Evolutionary conservation across 2,797 vertebrate species (phyloP).

Genomic region (Chloroceryle inda): DNA sequence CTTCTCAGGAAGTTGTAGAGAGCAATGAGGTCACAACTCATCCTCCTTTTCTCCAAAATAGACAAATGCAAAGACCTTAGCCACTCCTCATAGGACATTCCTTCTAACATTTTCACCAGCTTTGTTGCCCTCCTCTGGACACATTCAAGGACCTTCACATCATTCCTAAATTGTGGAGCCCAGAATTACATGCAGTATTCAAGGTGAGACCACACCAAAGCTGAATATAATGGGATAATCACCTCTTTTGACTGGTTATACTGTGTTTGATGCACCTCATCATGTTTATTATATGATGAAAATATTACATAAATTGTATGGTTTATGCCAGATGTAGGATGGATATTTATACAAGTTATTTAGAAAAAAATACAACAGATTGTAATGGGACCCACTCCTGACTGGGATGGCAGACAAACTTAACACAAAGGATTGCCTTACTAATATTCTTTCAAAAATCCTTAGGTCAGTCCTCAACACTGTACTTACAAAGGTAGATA

Average conservation of each 20-base stretch:
- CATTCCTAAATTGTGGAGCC: neutral
- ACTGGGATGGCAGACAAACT: neutral
- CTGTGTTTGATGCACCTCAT: neutral
- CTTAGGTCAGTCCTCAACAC: neutral
- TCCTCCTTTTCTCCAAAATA: neutral
- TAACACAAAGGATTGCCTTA: neutral
- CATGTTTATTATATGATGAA: neutral
- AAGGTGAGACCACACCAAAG: fast-evolving
- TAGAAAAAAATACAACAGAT: neutral
- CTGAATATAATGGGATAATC: neutral
- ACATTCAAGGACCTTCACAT: neutral
- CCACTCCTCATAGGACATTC: fast-evolving
- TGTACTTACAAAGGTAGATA: neutral
- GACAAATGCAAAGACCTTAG: neutral
- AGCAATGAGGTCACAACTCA: neutral
- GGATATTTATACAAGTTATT: neutral
- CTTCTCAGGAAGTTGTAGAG: neutral
- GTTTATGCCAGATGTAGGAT: neutral
- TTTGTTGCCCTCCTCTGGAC: neutral
- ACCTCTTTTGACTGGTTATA: neutral
- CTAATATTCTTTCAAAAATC: neutral
- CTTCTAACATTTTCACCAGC: neutral
- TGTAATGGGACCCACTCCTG: neutral
- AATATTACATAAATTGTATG: neutral
- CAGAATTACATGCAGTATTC: neutral